Conservation (phyloP, 1,140 invertebrate species). For the Pseudomyrmex cubaensis region DNA sequence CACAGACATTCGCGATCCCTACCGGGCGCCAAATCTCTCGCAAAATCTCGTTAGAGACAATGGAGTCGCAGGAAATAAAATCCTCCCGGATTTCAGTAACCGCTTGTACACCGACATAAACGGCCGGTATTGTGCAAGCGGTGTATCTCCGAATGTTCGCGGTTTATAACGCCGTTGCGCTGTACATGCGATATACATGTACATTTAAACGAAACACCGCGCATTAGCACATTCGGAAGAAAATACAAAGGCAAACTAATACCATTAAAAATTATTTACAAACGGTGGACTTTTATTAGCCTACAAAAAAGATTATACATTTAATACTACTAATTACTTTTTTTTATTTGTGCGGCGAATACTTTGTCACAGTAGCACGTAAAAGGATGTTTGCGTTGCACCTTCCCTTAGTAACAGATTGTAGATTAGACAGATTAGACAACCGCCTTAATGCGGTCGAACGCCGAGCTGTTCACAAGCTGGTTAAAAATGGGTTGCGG, state of each 20-base stretch:
- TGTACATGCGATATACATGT: constrained; percentile 4
- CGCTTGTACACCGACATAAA: constrained; percentile 10
- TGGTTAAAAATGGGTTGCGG: constrained; percentile 35
- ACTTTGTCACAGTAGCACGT: neutral
- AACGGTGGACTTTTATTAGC: neutral
- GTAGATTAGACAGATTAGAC: neutral
- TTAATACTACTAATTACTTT: too few species aligned
- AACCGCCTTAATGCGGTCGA: neutral
- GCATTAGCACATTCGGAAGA: neutral
- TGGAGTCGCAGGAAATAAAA: constrained; percentile 60
- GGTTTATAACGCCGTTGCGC: constrained; percentile 9
- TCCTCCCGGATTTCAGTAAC: constrained; percentile 53
- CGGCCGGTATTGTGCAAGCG: constrained; percentile 32
- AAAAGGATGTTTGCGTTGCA: constrained; percentile 20
- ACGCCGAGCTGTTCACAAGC: neutral
- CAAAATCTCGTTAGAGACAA: constrained; percentile 77
- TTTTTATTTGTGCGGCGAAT: neutral
- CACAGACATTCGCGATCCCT: constrained; percentile 38
- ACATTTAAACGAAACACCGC: neutral
- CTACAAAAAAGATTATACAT: too few species aligned
- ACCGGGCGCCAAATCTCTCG: constrained; percentile 78
- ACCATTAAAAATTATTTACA: neutral
- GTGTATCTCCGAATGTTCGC: constrained; percentile 19
- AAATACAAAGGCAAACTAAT: too few species aligned
- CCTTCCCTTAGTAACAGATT: constrained; percentile 13